phyloP scores from a whole-genome alignment of 2,797 vertebrate species.

The Gymnothorax reevesii region DNA sequence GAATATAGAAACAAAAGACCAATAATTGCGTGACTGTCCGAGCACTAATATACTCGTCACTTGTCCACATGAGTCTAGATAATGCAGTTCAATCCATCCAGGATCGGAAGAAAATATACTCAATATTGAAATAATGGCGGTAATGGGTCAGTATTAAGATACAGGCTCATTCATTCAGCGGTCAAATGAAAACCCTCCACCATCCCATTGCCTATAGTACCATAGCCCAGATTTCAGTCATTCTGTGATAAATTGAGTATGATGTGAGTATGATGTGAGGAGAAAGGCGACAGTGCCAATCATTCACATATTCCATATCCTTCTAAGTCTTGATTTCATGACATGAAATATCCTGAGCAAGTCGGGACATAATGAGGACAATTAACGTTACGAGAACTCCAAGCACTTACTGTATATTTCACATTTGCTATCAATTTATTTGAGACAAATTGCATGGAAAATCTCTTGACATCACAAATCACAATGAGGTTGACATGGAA shows the following conservation, averaged over 20 bases:
- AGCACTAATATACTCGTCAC: neutral
- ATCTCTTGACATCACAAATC: neutral
- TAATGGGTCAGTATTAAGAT: neutral
- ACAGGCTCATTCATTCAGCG: neutral
- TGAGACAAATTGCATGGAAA: neutral
- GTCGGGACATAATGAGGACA: neutral
- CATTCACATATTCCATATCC: neutral
- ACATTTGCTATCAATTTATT: neutral
- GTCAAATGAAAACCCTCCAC: neutral
- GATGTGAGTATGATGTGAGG: neutral
- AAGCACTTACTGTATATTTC: neutral
- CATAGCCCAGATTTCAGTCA: neutral
- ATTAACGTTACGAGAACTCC: neutral
- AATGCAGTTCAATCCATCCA: neutral
- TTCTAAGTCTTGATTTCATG: neutral
- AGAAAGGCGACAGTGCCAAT: neutral
- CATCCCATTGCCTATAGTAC: neutral
- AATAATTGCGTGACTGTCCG: too few species aligned
- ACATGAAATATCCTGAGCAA: neutral
- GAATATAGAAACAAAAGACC: too few species aligned
- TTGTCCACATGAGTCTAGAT: neutral
- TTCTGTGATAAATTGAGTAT: neutral
- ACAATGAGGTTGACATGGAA: neutral
- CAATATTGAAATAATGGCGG: neutral
- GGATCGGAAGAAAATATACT: neutral